Evolutionary conservation across 2,113 vertebrate genomes (phyloP).

Genomic region (Cephalopholis sonnerati): DNA sequence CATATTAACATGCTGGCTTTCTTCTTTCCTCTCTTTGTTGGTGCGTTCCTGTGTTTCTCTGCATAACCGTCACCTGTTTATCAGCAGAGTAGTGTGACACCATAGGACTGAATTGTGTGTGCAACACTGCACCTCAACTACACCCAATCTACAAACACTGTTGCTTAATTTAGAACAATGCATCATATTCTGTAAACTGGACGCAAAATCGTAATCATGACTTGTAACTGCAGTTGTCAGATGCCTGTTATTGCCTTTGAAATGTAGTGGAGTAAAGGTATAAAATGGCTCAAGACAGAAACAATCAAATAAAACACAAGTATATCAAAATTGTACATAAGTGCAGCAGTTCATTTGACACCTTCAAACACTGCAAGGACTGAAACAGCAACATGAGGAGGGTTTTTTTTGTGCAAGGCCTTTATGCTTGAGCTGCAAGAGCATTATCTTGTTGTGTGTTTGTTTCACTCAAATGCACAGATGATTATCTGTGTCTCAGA

Average conservation of each 20-base stretch:
- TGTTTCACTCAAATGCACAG: slow-evolving; percentile 6
- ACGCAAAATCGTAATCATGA: background rate
- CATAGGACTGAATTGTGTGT: no score
- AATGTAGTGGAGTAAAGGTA: background rate
- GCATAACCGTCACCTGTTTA: no score
- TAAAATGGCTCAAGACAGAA: background rate
- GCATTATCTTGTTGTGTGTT: slow-evolving; percentile 12
- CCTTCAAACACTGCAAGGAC: background rate
- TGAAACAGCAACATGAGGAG: background rate
- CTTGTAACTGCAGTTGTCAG: background rate
- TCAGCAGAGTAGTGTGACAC: no score
- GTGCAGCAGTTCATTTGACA: background rate
- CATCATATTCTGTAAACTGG: background rate
- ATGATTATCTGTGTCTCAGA: slow-evolving; percentile 43
- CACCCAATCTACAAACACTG: no score
- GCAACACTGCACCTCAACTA: background rate
- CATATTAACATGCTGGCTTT: background rate
- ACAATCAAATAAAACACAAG: background rate
- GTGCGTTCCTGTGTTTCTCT: no score
- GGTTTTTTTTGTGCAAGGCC: background rate
- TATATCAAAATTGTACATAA: background rate
- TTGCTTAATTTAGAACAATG: background rate
- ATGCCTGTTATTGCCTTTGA: background rate
- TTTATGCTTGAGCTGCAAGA: slow-evolving; percentile 17
- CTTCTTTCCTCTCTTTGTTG: background rate